These are phyloP conservation scores for Caenorhabditis sinica DNA, from an alignment of 2,888 invertebrate genomes.

Conservation along the genomic window DNA sequence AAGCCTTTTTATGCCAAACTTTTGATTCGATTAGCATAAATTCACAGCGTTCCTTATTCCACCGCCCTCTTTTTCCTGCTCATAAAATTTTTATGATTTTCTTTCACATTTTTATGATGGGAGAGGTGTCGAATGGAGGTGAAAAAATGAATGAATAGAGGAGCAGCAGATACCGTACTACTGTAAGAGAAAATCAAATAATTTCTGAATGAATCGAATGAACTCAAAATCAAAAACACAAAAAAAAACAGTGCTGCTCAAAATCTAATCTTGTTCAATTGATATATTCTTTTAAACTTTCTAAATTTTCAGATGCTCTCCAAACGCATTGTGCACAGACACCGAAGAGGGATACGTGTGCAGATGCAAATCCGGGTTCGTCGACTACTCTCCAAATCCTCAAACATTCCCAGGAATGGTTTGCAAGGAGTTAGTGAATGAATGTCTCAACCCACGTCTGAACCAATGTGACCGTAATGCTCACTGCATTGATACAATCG, in stretches of 20 bases:
- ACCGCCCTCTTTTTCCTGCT: too few species aligned
- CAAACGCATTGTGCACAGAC: slow-evolving; percentile 83
- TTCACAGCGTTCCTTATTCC: background rate
- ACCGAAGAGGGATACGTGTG: slow-evolving; percentile 82
- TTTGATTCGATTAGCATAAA: slow-evolving; percentile 5
- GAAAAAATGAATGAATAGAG: too few species aligned
- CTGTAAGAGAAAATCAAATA: too few species aligned
- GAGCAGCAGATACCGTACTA: too few species aligned
- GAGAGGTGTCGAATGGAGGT: background rate
- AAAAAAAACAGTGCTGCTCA: background rate
- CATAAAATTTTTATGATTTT: slow-evolving; percentile 11
- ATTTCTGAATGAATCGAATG: background rate
- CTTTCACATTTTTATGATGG: background rate
- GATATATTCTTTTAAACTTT: background rate
- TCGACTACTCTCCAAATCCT: slow-evolving; percentile 83
- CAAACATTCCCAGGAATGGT: slow-evolving; percentile 80
- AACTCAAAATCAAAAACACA: slow-evolving; percentile 2
- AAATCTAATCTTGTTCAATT: background rate
- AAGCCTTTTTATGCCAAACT: background rate
- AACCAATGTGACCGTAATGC: slow-evolving; percentile 82
- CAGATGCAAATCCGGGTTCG: slow-evolving; percentile 83
- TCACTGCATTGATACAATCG: slow-evolving; percentile 82
- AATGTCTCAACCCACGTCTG: slow-evolving; percentile 76
- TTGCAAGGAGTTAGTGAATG: slow-evolving; percentile 81
- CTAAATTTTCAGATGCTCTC: slow-evolving; percentile 75